Percentiles rank a stretch among this genome's conserved stretches.
Conservation (phyloP, 92 coral and sea anemone genomes). For the Anthopleura xanthogrammica region DNA sequence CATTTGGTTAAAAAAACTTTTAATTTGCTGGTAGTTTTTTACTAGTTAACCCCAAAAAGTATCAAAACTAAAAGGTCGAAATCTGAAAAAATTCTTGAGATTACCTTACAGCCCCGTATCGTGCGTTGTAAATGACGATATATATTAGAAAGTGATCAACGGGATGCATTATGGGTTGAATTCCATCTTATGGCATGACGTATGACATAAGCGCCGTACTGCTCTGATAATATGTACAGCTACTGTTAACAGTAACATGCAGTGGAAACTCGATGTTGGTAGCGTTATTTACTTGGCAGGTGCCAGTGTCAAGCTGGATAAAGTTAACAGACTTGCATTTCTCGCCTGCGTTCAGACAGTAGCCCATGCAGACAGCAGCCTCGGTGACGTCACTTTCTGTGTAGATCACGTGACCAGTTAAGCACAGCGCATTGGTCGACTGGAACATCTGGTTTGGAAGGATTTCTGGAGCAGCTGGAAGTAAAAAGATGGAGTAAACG, state of each 20-base stretch:
- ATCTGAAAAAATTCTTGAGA: no score
- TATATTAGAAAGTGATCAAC: no score
- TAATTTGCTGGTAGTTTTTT: no score
- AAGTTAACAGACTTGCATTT: constrained; percentile 29
- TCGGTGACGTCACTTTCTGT: constrained; percentile 5
- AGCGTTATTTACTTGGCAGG: constrained; percentile 17
- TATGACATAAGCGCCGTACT: background rate
- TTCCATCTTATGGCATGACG: background rate
- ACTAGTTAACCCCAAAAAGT: no score
- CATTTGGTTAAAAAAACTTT: no score
- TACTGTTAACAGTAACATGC: background rate
- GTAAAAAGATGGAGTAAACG: no score
- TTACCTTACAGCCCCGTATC: no score
- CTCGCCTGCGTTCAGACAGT: constrained; percentile 16
- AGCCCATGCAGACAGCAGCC: background rate
- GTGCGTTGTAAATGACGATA: no score
- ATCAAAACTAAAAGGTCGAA: no score
- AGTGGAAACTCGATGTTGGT: background rate
- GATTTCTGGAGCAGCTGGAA: background rate
- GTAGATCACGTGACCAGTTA: constrained; percentile 16
- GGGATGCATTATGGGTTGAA: no score
- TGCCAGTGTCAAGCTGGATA: constrained; percentile 5
- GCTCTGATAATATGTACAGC: constrained; percentile 16
- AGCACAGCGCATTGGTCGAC: constrained; percentile 25
- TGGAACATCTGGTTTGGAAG: background rate